These are phyloP conservation scores for Oryzias dopingdopingensis DNA, from an alignment of 2,797 vertebrate species.

Conservation along the genomic window DNA sequence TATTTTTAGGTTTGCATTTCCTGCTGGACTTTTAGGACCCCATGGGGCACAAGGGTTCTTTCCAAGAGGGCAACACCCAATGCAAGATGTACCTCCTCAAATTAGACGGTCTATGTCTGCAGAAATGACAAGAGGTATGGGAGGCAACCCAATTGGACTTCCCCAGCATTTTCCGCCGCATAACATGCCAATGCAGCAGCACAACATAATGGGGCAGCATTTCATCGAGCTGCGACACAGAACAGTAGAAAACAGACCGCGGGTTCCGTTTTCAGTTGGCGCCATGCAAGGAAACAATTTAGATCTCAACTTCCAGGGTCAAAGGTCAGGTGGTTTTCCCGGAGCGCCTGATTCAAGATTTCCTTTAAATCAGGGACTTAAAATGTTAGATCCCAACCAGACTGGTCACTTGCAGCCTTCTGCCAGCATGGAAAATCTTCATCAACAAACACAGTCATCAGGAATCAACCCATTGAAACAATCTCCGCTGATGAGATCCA, in stretches of 20 bases:
- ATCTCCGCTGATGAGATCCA: slow-evolving; percentile 80
- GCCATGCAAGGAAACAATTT: slow-evolving; percentile 72
- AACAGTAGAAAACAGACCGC: slow-evolving; percentile 84
- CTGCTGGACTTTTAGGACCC: slow-evolving; percentile 79
- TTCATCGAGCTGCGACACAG: slow-evolving; percentile 95
- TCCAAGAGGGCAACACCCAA: slow-evolving; percentile 82
- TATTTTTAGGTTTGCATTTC: slow-evolving; percentile 83
- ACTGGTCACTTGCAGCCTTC: slow-evolving; percentile 77
- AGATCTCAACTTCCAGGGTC: slow-evolving; percentile 79
- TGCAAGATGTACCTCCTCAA: slow-evolving; percentile 87
- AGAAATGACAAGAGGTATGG: slow-evolving; percentile 84
- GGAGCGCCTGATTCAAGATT: slow-evolving; percentile 80
- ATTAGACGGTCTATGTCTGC: slow-evolving; percentile 88
- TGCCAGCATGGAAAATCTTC: slow-evolving; percentile 83
- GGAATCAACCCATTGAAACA: slow-evolving; percentile 74
- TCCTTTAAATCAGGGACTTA: slow-evolving; percentile 74
- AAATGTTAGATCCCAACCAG: slow-evolving; percentile 78
- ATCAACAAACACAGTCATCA: slow-evolving; percentile 78
- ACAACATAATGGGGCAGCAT: slow-evolving; percentile 94
- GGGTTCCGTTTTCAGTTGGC: slow-evolving; percentile 79
- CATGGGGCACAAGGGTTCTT: slow-evolving; percentile 86
- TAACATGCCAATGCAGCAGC: slow-evolving; percentile 88
- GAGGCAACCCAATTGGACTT: slow-evolving; percentile 76
- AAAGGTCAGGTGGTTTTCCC: slow-evolving; percentile 77
- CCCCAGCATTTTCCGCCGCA: slow-evolving; percentile 85